Evolutionary conservation across 2,797 vertebrate genomes (phyloP), one percentile per base, ranked within the genome.

Genomic region (Linurgus olivaceus): DNA sequence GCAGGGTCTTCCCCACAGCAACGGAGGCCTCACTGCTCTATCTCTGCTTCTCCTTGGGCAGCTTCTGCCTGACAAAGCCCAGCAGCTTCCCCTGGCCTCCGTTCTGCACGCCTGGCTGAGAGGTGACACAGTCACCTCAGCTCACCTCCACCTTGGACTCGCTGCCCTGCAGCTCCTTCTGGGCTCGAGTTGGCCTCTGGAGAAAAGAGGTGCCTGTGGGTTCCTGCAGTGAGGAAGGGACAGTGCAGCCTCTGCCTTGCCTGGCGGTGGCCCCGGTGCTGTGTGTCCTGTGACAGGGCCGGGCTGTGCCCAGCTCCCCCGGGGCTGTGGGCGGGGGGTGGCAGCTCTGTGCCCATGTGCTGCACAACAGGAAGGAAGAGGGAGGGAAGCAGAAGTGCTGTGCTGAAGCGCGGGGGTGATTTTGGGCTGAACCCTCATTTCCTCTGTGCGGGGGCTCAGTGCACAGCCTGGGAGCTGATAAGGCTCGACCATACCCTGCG

Each of bases 321-420:
- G 6, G 21, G 72, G n/a, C 81, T 37, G 73, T 31, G 40, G 25
- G 40, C 8, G 15, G 35, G 35, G 28, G 18, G 8, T 8, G 10
- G 20, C 63, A 78, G 78, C 71, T 52, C 81, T 18, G 18, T 3
- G 0, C 70, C 82, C 5, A 7, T 14, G 1, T 3, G 0, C 31
- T 2, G 11, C 4, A 5, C 67, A 42, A 35, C 94, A 95, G 94
- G 96, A 95, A 94, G 85, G 26, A 89, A 83, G 40, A 66, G 4
- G 4, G 72, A 76, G 58, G 59, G 52, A 96, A 95, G 93, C 88
- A 96, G 94, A 94, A 95, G 90, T 90, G 75, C 21, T 23, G 68
- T 67, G 79, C 29, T n/a, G 75, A 7, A 2, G 61, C 2, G 3
- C 0, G 0, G 23, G 28, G 40, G 19, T 7, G 33, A 57, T 57